Evolutionary conservation across 2,888 invertebrate genomes (phyloP), one percentile per base, ranked within the genome.

Genomic region (Perizoma flavofasciatum): DNA sequence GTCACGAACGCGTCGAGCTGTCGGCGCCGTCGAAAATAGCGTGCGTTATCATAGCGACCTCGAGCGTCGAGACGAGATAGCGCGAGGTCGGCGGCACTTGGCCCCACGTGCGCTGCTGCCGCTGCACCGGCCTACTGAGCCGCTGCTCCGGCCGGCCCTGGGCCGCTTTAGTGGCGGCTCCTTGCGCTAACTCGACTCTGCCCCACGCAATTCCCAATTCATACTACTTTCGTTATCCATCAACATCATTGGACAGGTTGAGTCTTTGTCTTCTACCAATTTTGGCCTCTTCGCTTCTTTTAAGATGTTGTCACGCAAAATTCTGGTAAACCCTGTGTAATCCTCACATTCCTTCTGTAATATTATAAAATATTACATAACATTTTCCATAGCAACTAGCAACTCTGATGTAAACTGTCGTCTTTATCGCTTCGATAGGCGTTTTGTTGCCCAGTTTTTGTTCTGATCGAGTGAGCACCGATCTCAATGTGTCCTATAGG

Each of bases 81-180:
- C 78, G 88, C 86, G 91, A 91, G 89, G 89, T 88, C 89, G 88
- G 78, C 87, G 88, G 86, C 89, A 89, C 90, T 89, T 85, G 86
- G 75, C 79, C 79, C 85, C 86, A 88, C 87, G 89, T 89, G 89
- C 83, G 78, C 77, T 65, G 76, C 67, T 71, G 68, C 74, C 69
- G 72, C 74, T 82, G 85, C 86, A 83, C 71, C 71, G 71, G 68
- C 66, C 69, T 66, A 65, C 63, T 49, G 68, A 72, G 66, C 75
- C 71, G 78, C 78, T 77, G 77, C 77, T 77, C 59, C 70, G 68
- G 62, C 73, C 68, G 65, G 67, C 61, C 70, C 52, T 58, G 59
- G 61, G 53, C 59, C 65, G 63, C 61, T 52, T 60, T 67, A 61
- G 59, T 65, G n/a, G 55, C 41, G 35, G 43, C 37, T 9, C 60